phyloP scores from a whole-genome alignment of 2,113 vertebrate genomes.

The Sceloporus undulatus region DNA sequence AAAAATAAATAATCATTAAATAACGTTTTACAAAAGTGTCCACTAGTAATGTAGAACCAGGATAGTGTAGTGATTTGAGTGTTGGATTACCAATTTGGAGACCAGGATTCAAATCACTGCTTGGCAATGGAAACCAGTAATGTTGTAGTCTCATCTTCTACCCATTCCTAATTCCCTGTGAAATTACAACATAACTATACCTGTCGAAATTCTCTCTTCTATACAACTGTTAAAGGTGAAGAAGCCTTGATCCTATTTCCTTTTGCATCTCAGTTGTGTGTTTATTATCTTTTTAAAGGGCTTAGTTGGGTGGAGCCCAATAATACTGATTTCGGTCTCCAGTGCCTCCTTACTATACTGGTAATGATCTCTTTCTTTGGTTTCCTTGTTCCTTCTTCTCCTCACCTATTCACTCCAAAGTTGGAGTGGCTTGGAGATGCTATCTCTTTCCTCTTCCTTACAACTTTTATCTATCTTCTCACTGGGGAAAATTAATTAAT shows the following conservation, averaged over 20 bases:
- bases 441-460: background rate
- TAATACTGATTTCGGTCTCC: background rate
- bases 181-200: background rate
- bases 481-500: background rate
- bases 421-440: background rate
- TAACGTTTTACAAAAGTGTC: too few species aligned
- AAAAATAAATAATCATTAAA: too few species aligned
- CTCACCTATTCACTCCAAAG: background rate
- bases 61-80: too few species aligned
- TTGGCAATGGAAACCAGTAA: too few species aligned
- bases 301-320: background rate
- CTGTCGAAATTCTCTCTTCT: background rate
- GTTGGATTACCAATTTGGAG: too few species aligned
- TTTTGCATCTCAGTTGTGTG: background rate
- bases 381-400: constrained; percentile 5
- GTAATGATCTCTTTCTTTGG: background rate
- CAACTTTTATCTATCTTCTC: background rate
- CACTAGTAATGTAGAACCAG: background rate
- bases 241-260: background rate
- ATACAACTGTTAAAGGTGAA: background rate
- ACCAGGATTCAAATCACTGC: too few species aligned
- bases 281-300: background rate
- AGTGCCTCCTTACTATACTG: background rate
- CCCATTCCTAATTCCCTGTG: background rate
- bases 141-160: background rate